Conservation (phyloP, 2,888 invertebrate species). For the Chalcosyrphus nemorum region DNA sequence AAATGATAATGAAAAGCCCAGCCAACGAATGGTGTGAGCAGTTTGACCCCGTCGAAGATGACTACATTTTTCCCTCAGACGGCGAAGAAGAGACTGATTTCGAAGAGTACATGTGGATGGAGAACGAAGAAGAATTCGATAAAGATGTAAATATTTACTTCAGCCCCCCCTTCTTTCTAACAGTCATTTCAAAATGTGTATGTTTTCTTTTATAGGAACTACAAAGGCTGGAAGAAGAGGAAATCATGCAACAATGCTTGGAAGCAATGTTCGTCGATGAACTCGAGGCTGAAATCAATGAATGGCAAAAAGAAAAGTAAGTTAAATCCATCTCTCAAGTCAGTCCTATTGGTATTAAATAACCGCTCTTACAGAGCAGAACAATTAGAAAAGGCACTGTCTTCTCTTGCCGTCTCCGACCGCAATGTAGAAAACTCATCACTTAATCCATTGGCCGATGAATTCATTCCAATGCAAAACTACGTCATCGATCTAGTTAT, state of each 20-base stretch:
- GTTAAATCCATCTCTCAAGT: background rate
- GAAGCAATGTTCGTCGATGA: constrained; percentile 92
- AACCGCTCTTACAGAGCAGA: constrained; percentile 75
- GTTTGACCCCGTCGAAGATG: constrained; percentile 79
- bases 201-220: constrained; percentile 85
- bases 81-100: constrained; percentile 85
- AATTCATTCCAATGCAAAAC: constrained; percentile 87
- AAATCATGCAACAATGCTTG: constrained; percentile 93
- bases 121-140: constrained; percentile 95
- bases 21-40: constrained; percentile 81
- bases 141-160: constrained; percentile 86
- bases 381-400: constrained; percentile 80
- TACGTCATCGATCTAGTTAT: constrained; percentile 78
- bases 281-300: constrained; percentile 83
- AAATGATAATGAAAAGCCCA: constrained; percentile 81
- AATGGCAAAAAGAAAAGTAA: constrained; percentile 80
- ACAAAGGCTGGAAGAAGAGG: constrained; percentile 93
- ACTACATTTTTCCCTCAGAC: constrained; percentile 80
- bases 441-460: constrained; percentile 92
- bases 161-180: background rate
- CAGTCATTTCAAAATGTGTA: too few relatives aligned
- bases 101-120: constrained; percentile 97
- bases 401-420: constrained; percentile 79
- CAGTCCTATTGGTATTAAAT: background rate
- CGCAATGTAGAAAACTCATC: constrained; percentile 85